Evolutionary conservation across 2,888 invertebrate species (phyloP).

Genomic region (Drosophila greeni): DNA sequence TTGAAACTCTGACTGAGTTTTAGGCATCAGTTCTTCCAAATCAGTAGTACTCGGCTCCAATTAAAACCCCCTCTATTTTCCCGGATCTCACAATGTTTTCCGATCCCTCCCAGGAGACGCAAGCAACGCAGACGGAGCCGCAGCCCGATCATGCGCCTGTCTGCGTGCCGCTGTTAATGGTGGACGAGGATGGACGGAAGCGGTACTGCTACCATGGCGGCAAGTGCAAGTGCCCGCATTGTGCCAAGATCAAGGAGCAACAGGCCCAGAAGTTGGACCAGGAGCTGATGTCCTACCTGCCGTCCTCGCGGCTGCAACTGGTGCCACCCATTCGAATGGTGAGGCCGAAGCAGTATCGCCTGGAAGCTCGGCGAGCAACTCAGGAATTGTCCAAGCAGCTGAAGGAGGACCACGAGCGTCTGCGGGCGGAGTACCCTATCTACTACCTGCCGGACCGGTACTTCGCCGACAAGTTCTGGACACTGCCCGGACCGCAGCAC

Average conservation of each 20-base stretch:
- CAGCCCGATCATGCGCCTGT: slow-evolving; percentile 28
- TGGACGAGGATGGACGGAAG: slow-evolving; percentile 57
- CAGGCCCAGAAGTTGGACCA: slow-evolving; percentile 47
- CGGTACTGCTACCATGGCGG: slow-evolving; percentile 66
- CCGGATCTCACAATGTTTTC: slow-evolving; percentile 43
- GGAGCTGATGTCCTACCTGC: slow-evolving; percentile 43
- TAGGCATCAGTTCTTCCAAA: slow-evolving; percentile 8
- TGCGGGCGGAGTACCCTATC: slow-evolving; percentile 35
- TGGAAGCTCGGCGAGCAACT: slow-evolving; percentile 34
- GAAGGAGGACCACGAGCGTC: slow-evolving; percentile 45
- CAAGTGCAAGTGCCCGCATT: slow-evolving; percentile 54
- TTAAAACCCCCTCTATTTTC: not conserved
- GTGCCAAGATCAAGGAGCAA: slow-evolving; percentile 30
- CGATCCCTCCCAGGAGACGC: slow-evolving; percentile 34
- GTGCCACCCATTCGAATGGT: slow-evolving; percentile 51
- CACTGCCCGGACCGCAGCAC: slow-evolving; percentile 36
- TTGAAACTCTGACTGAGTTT: not conserved
- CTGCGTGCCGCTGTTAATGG: slow-evolving; percentile 61
- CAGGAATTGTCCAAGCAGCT: slow-evolving; percentile 41
- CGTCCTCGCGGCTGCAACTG: slow-evolving; percentile 40
- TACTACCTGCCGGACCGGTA: slow-evolving; percentile 59
- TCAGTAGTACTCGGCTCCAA: not conserved
- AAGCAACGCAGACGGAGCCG: slow-evolving; percentile 52
- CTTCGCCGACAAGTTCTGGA: slow-evolving; percentile 25
- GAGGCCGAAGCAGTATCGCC: slow-evolving; percentile 50